Base-by-base conservation (phyloP, 2,797 vertebrate species). In the Micromesistius poutassou region DNA sequence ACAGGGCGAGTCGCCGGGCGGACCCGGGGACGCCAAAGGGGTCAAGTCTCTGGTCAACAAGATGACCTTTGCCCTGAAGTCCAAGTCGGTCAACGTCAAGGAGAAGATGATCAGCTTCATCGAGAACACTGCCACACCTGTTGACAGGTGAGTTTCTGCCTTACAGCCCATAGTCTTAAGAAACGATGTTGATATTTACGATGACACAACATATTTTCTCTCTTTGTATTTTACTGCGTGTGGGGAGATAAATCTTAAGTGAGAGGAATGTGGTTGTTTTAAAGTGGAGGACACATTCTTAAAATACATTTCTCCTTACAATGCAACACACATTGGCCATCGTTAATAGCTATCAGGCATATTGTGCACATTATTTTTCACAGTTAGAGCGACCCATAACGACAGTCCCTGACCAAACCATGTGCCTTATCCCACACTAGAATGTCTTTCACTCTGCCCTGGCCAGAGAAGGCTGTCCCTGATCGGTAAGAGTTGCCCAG, bases 81-180 rank as follows among this genome's bases (percentile, higher is more conserved):
- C 97, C 71, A 99, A 96, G 90, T 99, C 97, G 0, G 98, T 99
- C 62, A 99, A 99, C 3, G 97, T 99, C 30, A 99, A 97, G 88
- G 97, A 99, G 93, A 99, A 98, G 93, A 96, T 99, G 89, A 99
- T 99, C 90, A 99, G 96, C 93, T 99, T 99, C 88, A 99, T 99
- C 78, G 98, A 99, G 93, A 99, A 99, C 82, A 97, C 96, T 3
- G 96, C 98, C 38, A 95, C 97, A 73, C 98, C 98, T n/a, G 97
- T 98, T 75, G 98, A 99, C 88, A 95, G 97, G 98, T 99, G 82
- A 42, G 94, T 77, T 70, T 35, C 33, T 72, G 0, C 0, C 14
- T 30, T 62, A 28, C 19, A 14, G 0, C 38, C 7, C 6, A 10
- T 7, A 4, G 12, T 5, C 68, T 13, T 31, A 2, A 19, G 7